Base-by-base conservation (phyloP, 2,888 invertebrate genomes). In the Ptilodon capucinus region DNA sequence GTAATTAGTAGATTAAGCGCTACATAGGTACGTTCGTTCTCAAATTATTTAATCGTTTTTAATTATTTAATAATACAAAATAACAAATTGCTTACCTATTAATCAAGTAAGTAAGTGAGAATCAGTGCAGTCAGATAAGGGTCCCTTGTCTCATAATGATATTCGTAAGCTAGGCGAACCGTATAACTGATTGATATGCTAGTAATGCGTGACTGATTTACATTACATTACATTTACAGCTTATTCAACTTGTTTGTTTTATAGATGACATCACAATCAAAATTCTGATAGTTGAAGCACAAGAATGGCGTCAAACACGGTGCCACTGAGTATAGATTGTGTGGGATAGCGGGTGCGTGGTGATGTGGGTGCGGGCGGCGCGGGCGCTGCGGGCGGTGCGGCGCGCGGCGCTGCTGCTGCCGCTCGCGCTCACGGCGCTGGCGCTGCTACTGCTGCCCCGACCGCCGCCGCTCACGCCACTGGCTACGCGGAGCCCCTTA, bases 371-470 rank as follows among this genome's bases (percentile, higher is more conserved):
- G 79, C 84, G 89, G 61, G 78, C 74, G 78, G 81, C 80, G 74
- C 84, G 85, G 49, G 78, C 78, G 63, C 72, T 84, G 69, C 84
- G 89, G 51, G 79, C 81, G 69, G 71, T 88, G 73, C 85, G 88
- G 68, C 87, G 91, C 55, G 79, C 73, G 53, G 80, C 84, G 81
- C 79, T 92, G 77, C 81, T 92, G 79, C 67, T 92, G 84, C 84
- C 91, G 81, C 69, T 92, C 84, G 75, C 71, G 67, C 78, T 93
- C 64, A 87, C 92, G 32, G 92, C 91, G 53, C 78, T 92, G 53
- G 90, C 89, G 67, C 76, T 92, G 74, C 81, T 92, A 80, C 81
- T 91, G 71, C 82, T 89, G 70, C 86, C 88, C 66, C 83, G 86
- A 57, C 78, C 88, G 63, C 81, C 80, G 51, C 72, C 81, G 56